These are phyloP conservation scores for Neostethus bicornis DNA, from an alignment of 2,797 vertebrate species.

Conservation along the genomic window DNA sequence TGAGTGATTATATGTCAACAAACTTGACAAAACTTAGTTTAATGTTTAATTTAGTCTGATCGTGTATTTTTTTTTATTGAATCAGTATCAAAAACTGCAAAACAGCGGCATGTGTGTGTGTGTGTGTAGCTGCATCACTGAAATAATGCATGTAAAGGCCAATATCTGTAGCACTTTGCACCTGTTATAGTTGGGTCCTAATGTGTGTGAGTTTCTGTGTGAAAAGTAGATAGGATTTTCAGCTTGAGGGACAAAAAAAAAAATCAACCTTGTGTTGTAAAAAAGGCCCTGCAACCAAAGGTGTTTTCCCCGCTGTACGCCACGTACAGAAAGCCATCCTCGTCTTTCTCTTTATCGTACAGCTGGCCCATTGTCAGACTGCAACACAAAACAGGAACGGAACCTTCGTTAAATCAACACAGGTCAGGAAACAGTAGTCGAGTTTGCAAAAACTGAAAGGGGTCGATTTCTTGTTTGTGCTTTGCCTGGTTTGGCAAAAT, in stretches of 20 bases:
- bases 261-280: slow-evolving; percentile 44
- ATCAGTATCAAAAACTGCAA: slow-evolving; percentile 54
- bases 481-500: too few relatives aligned
- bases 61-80: slow-evolving; percentile 2
- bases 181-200: slow-evolving; percentile 22
- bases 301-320: slow-evolving; percentile 99
- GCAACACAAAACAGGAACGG: slow-evolving; percentile 25
- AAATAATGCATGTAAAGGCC: slow-evolving; percentile 29
- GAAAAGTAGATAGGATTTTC: too few relatives aligned
- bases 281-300: slow-evolving; percentile 84
- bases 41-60: slow-evolving; percentile 7
- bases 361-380: slow-evolving; percentile 99
- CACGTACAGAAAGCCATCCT: slow-evolving; percentile 98
- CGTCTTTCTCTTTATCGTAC: slow-evolving; percentile 96
- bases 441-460: too few relatives aligned
- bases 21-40: too few relatives aligned
- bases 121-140: slow-evolving; percentile 22
- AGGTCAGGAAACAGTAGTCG: too few relatives aligned
- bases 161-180: slow-evolving; percentile 28
- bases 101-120: too few relatives aligned
- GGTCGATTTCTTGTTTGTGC: too few relatives aligned
- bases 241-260: too few relatives aligned
- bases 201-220: slow-evolving; percentile 19
- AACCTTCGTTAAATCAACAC: too few relatives aligned
- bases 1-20: too few relatives aligned